These are phyloP conservation scores for Euleptes europaea DNA, from an alignment of 2,113 vertebrate genomes.

Conservation along the genomic window DNA sequence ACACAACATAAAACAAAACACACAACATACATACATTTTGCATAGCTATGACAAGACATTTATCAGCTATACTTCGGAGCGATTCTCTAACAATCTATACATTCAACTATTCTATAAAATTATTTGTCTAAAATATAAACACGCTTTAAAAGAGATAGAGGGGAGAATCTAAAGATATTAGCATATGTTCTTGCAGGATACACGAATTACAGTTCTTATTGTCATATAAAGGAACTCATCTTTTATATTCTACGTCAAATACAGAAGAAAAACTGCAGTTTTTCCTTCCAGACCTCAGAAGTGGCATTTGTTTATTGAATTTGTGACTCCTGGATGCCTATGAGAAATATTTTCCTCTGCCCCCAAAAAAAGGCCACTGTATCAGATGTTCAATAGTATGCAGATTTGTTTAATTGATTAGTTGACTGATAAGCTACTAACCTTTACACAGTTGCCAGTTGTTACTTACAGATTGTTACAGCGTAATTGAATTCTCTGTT, in stretches of 20 bases:
- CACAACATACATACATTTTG: too few species aligned
- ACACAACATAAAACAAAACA: too few species aligned
- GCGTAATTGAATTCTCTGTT: background rate
- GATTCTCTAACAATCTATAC: too few species aligned
- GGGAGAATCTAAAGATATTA: too few species aligned
- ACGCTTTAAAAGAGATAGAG: too few species aligned
- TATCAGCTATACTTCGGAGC: too few species aligned
- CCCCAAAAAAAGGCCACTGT: background rate
- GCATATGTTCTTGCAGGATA: too few species aligned
- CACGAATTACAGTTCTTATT: too few species aligned
- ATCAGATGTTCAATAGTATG: background rate
- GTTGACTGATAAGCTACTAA: background rate
- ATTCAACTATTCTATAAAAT: too few species aligned
- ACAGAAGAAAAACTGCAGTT: background rate
- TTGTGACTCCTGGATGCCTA: background rate
- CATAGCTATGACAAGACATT: too few species aligned
- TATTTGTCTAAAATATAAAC: too few species aligned
- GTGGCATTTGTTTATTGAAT: background rate
- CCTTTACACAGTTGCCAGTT: background rate
- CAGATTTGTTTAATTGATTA: background rate
- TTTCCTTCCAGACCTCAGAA: background rate
- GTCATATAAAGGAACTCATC: background rate
- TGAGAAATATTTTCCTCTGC: background rate
- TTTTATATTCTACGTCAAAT: background rate
- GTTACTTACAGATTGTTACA: background rate